Evolutionary conservation across 2,888 invertebrate genomes (phyloP).

Genomic region (Meganola albula): DNA sequence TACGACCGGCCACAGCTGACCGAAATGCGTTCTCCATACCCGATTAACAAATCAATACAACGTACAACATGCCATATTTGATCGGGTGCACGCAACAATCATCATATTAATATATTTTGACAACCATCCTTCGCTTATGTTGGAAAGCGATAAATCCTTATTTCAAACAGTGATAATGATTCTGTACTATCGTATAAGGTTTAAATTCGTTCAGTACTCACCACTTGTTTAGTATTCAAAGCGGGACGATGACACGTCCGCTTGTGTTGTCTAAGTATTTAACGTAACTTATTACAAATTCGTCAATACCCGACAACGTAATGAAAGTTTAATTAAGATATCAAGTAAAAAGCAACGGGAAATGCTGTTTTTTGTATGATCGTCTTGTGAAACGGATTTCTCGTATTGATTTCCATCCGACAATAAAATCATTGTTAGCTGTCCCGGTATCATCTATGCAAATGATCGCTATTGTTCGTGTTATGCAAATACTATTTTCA

Average conservation of each 20-base stretch:
- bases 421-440: slow-evolving; percentile 68
- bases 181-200: slow-evolving; percentile 31
- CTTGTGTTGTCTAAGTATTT: slow-evolving; percentile 47
- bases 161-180: slow-evolving; percentile 21
- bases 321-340: slow-evolving; percentile 53
- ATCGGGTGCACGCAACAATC: slow-evolving; percentile 42
- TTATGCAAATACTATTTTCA: slow-evolving; percentile 70
- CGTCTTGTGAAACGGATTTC: slow-evolving; percentile 64
- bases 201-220: slow-evolving; percentile 39
- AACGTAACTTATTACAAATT: slow-evolving; percentile 56
- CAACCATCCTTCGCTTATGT: slow-evolving; percentile 47
- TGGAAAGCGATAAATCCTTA: slow-evolving; percentile 32
- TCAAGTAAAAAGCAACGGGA: slow-evolving; percentile 36
- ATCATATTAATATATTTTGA: slow-evolving; percentile 50
- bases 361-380: slow-evolving; percentile 36
- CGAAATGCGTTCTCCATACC: slow-evolving; percentile 76
- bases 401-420: slow-evolving; percentile 64
- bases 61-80: slow-evolving; percentile 56
- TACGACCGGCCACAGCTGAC: slow-evolving; percentile 71
- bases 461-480: slow-evolving; percentile 60
- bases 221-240: slow-evolving; percentile 54
- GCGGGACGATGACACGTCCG: slow-evolving; percentile 54
- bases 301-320: slow-evolving; percentile 55
- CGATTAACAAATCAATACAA: slow-evolving; percentile 74
- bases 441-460: slow-evolving; percentile 54